Base-by-base conservation (phyloP, 2,888 invertebrate species). In the Seladonia tumulorum region DNA sequence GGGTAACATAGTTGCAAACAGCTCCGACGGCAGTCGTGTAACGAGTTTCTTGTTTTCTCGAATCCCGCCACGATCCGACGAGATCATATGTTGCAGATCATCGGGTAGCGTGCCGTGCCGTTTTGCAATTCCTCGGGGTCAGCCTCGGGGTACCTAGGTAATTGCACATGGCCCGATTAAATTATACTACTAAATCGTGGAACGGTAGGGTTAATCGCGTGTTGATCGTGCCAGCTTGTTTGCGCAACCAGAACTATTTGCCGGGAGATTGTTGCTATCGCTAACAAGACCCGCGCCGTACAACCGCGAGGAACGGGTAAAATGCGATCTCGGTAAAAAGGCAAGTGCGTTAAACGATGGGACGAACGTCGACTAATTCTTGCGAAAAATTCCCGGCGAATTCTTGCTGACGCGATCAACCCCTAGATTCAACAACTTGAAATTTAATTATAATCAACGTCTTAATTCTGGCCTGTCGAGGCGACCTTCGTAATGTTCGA, bases 81-180 rank as follows among this genome's bases (percentile, higher is more conserved):
- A 22, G 72, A 80, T 83, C 82, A 45, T 70, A 60, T 75, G 83
- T 76, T 66, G 81, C 81, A 76, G 75, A 76, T 76, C 63, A 60
- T 42, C 73, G 83, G 42, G 73, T 45, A 14, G 66, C 66, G 39
- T 39, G 83, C 66, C 25, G 66, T 39, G 25, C 75, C 80, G 57
- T 82, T 82, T 73, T 68, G 83, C 82, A 73, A 82, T 73, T 57
- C 75, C 29, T 76, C 60, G 49, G 57, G 49, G 45, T 76, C 76
- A 71, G 53, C 45, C 45, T 10, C 14, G 57, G n/a, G 60, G 74
- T 49, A 79, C 66, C 71, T 79, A 74, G 16, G 85, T 75, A 85
- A 85, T 85, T 85, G 79, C 79, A 84, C 72, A 71, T 70, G 84
- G 79, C 71, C 75, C 85, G 85, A 85, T 85, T 85, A 85, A 79